These are phyloP conservation scores for Zosterops borbonicus DNA, from an alignment of 2,113 vertebrate species.

Conservation along the genomic window DNA sequence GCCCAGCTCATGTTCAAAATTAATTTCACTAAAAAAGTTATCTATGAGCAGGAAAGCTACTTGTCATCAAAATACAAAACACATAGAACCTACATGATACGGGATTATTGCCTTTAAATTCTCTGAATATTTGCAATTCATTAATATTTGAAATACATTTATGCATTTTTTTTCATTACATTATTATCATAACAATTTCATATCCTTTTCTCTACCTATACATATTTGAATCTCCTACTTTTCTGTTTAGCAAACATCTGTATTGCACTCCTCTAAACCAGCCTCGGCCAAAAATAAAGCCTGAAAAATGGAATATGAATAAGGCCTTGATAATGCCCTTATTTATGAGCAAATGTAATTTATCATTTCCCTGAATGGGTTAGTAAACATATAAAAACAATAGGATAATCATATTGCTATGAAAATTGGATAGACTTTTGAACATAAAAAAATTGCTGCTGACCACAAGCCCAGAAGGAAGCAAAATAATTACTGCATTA, in stretches of 20 bases:
- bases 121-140: not conserved
- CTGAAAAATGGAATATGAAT: not conserved
- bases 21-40: not conserved
- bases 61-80: not conserved
- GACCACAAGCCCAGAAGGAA: not conserved
- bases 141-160: not conserved
- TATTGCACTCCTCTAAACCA: not conserved
- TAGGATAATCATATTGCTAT: not conserved
- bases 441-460: not conserved
- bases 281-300: not conserved
- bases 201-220: not conserved
- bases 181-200: not conserved
- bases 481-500: not conserved
- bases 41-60: not conserved
- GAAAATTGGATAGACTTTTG: not conserved
- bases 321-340: not conserved
- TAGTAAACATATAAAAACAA: not conserved
- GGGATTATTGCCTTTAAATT: not conserved
- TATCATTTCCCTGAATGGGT: not conserved
- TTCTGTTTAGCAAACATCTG: not conserved
- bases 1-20: not conserved
- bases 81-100: fast-evolving
- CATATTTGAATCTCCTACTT: not conserved
- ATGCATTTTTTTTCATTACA: not conserved
- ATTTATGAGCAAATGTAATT: not conserved